These are phyloP conservation scores for Candoia aspera DNA, from an alignment of 2,113 vertebrate genomes.

Conservation along the genomic window DNA sequence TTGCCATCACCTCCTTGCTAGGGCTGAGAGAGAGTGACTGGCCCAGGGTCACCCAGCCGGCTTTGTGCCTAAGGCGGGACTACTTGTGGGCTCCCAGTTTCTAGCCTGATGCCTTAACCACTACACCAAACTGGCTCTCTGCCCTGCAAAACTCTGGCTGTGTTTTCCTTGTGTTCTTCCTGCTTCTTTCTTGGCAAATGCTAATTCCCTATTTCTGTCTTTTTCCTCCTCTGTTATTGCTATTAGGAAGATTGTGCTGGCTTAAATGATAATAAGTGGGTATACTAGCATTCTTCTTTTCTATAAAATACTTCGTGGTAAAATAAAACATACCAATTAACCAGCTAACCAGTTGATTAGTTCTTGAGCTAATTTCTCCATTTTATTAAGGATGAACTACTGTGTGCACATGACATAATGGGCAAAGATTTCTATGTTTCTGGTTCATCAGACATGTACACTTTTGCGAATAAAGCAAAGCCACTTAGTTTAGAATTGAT, in stretches of 20 bases:
- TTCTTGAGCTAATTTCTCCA: not conserved
- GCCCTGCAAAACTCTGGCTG: not conserved
- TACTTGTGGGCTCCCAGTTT: not conserved
- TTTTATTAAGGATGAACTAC: not conserved
- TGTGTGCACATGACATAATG: not conserved
- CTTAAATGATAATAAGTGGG: not conserved
- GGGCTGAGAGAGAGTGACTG: not conserved
- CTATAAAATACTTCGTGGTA: not conserved
- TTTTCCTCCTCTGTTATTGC: not conserved
- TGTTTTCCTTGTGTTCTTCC: not conserved
- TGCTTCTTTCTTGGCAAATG: not conserved
- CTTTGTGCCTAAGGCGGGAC: not conserved
- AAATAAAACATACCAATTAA: not conserved
- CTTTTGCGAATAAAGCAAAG: not conserved
- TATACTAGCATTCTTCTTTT: not conserved
- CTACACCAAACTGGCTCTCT: not conserved
- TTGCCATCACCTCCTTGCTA: not conserved
- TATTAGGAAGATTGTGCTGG: not conserved
- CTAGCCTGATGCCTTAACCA: not conserved
- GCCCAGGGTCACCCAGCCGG: not conserved
- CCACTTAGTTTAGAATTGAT: not conserved
- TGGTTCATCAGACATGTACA: not conserved
- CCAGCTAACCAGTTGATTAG: not conserved
- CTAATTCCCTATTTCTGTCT: not conserved
- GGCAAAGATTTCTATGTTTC: not conserved